Base-by-base conservation (phyloP, 2,113 vertebrate genomes). In the Pelodiscus sinensis region DNA sequence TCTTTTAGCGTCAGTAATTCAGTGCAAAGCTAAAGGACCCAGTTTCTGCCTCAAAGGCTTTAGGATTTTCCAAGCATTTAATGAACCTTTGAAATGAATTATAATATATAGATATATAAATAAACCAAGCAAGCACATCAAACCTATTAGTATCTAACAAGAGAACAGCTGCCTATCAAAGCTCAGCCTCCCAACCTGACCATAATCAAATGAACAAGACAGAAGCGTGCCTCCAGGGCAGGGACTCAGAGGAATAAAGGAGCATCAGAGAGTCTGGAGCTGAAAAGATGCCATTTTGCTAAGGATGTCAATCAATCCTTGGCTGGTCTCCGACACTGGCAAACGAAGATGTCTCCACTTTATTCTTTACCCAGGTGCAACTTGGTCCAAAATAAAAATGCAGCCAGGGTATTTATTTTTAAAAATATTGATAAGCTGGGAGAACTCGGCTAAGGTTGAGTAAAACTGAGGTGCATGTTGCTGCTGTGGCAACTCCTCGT, bases 181-280 rank as follows among this genome's bases (percentile, higher is more conserved):
- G 73, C 50, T 94, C 77, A 84, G 55, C n/a, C 68, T 94, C 92
- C 22, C 11, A 92, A 84, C 91, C 89, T 94, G 84, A 87, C 82
- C 80, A 91, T 80, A 85, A 89, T 93, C 93, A 94, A 95, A 93
- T 65, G 93, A 95, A 90, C 19, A 89, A 93, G 92, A 90, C 80
- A 92, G 73, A 12, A 81, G 82, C 83, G 82, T 0, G 1, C 84
- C 90, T 87, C 75, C 81, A 94, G 86, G 92, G 18, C 82, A 96
- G 84, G 27, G 54, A 38, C 73, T 92, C 89, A 80, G 57, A 95
- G 89, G 58, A 93, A 82, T 0, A 65, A 3, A 88, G 7, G 38
- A 91, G 62, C 0, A 1, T 89, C 79, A 82, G 65, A 56, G 58
- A 94, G 54, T 79, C 54, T 84, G 52, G 27, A 89, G 25, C 71